Evolutionary conservation across 2,113 vertebrate genomes (phyloP).

Genomic region (Syngnathus floridae): DNA sequence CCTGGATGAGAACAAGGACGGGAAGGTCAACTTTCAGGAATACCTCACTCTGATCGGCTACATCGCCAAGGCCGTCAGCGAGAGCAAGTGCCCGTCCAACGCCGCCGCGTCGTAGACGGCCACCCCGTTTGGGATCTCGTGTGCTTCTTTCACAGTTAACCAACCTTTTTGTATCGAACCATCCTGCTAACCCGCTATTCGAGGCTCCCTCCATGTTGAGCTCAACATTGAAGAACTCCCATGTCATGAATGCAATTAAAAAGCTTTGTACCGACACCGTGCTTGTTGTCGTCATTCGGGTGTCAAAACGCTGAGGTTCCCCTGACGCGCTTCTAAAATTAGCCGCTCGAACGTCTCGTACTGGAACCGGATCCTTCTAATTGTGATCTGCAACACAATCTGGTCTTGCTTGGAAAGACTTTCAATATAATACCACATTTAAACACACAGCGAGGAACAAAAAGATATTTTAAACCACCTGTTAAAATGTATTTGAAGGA

Average conservation of each 20-base stretch:
- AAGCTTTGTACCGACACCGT: constrained; percentile 33
- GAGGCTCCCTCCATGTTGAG: constrained; percentile 10
- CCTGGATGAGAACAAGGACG: constrained; percentile 63
- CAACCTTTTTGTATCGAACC: background rate
- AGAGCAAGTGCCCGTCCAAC: constrained; percentile 16
- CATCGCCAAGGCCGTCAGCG: constrained; percentile 56
- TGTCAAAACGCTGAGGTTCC: constrained; percentile 1
- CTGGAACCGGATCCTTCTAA: constrained; percentile 55
- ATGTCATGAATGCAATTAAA: constrained; percentile 42
- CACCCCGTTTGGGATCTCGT: background rate
- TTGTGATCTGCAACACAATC: constrained; percentile 57
- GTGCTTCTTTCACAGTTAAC: background rate
- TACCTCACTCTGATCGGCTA: constrained; percentile 66
- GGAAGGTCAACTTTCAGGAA: constrained; percentile 69
- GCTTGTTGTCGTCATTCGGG: background rate
- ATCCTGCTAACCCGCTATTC: constrained; percentile 5
- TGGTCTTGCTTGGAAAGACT: background rate
- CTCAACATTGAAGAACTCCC: constrained; percentile 41
- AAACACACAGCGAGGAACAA: background rate
- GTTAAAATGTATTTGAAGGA: too few relatives aligned
- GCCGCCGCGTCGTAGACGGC: constrained; percentile 33
- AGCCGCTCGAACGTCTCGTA: constrained; percentile 25
- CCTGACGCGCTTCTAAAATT: constrained; percentile 45
- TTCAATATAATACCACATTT: background rate
- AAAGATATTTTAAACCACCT: background rate